Percentiles rank a stretch among this genome's conserved stretches.
Conservation (phyloP, 2,888 invertebrate species). For the Allolobophora icterica region DNA sequence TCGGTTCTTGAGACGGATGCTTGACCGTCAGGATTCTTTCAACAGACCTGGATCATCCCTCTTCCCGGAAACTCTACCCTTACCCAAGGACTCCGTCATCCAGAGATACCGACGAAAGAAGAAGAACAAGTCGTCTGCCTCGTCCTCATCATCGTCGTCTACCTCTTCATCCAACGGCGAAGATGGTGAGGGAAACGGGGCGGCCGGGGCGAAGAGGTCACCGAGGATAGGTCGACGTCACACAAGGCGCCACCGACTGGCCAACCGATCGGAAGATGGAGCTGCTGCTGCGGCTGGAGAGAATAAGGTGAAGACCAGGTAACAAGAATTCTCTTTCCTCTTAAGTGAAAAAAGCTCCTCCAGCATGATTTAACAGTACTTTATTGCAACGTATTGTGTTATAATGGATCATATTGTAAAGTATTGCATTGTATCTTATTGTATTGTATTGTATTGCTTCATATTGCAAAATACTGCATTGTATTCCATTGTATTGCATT, state of each 20-base stretch:
- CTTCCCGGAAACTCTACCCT: not conserved
- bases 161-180: not conserved
- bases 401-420: too few relatives aligned
- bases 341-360: not conserved
- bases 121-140: not conserved
- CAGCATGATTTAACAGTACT: not conserved
- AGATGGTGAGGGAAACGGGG: not conserved
- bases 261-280: not conserved
- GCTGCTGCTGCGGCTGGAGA: not conserved
- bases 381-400: not conserved
- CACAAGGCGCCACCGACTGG: not conserved
- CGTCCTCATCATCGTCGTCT: not conserved
- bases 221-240: not conserved
- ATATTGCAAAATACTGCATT: too few relatives aligned
- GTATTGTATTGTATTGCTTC: too few relatives aligned
- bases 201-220: conserved; percentile 4
- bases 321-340: not conserved
- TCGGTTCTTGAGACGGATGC: not conserved
- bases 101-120: not conserved
- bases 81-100: not conserved
- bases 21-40: not conserved
- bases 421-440: too few relatives aligned
- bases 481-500: too few relatives aligned
- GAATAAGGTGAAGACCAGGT: not conserved
- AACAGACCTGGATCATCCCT: conserved; percentile 5